Evolutionary conservation across 2,888 invertebrate species (phyloP), one percentile per base, ranked within the genome.

Genomic region (Spilosoma lubricipeda): DNA sequence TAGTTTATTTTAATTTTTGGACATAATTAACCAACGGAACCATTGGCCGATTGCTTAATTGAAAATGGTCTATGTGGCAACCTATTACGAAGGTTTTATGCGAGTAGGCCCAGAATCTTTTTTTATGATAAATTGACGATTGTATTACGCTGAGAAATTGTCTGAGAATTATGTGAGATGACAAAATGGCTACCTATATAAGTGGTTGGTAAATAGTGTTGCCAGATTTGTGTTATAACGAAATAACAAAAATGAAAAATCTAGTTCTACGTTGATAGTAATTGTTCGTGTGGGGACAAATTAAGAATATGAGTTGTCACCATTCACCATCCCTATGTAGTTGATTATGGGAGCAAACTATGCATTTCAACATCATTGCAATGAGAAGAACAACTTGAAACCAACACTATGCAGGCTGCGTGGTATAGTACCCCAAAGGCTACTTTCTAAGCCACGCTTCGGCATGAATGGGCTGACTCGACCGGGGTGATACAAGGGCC

Each of bases 1-100:
- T 52, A 9, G 65, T 20, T 23, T 33, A 3, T 20, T 64, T 64
- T 30, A 20, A 9, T 27, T n/a, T 27, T 27, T 27, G 11, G 5
- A 59, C 13, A 59, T 15, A n/a, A 67, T 71, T 63, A 64, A 20
- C 69, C 39, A 71, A 73, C 84, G 70, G 84, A 80, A 84, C 82
- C 84, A 63, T 48, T 72, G 64, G 68, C 67, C 64, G 68, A 77
- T 73, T 71, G 36, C 66, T 77, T 66, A 70, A 68, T 77, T 72
- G 72, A 76, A 79, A 75, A 84, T 74, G 72, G 67, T n/a, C 13
- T 80, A 75, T 83, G 80, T 79, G 74, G 76, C 73, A 83, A 83
- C 77, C 7, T 70, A 76, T 83, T 83, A 80, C 78, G 76, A 74
- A 74, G 72, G 70, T 80, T 77, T 82, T 78, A 80, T 83, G 81